Percentiles rank a stretch among this genome's conserved stretches.
phyloP scores from a whole-genome alignment of 2,888 invertebrate species.

The Eupithecia subumbrata region DNA sequence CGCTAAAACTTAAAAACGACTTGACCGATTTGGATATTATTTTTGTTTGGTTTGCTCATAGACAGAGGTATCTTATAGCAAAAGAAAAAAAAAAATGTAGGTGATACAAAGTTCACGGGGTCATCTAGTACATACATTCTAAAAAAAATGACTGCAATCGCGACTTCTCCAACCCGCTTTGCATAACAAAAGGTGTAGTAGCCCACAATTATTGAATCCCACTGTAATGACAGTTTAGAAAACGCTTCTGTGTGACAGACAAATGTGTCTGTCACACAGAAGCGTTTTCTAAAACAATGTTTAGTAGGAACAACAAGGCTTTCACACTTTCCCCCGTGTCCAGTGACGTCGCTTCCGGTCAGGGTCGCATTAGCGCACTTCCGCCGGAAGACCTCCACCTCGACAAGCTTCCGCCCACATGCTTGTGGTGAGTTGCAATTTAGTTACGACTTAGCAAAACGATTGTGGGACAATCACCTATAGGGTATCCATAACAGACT shows the following conservation, averaged over 20 bases:
- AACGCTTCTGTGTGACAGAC: no score
- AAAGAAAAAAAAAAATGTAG: no score
- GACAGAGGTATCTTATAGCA: no score
- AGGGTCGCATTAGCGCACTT: slow-evolving; percentile 39
- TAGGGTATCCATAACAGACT: neutral
- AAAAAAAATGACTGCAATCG: no score
- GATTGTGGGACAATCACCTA: neutral
- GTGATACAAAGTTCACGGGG: no score
- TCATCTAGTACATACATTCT: no score
- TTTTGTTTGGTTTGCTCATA: no score
- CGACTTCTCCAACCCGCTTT: neutral
- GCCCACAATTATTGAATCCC: no score
- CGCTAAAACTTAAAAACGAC: no score
- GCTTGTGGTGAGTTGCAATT: slow-evolving; percentile 13
- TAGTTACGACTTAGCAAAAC: slow-evolving; percentile 2
- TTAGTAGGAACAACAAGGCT: neutral
- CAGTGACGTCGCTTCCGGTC: slow-evolving; percentile 36
- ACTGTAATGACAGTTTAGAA: no score
- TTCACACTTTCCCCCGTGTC: slow-evolving; percentile 4
- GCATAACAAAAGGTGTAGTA: neutral
- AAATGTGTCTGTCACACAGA: no score
- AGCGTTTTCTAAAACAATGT: neutral
- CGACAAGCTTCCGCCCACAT: slow-evolving; percentile 25
- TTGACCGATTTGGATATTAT: no score
- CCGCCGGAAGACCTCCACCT: slow-evolving; percentile 37